Percentiles rank a stretch among this genome's conserved stretches.
phyloP scores from a whole-genome alignment of 2,797 vertebrate genomes.

The Peromyscus eremicus region DNA sequence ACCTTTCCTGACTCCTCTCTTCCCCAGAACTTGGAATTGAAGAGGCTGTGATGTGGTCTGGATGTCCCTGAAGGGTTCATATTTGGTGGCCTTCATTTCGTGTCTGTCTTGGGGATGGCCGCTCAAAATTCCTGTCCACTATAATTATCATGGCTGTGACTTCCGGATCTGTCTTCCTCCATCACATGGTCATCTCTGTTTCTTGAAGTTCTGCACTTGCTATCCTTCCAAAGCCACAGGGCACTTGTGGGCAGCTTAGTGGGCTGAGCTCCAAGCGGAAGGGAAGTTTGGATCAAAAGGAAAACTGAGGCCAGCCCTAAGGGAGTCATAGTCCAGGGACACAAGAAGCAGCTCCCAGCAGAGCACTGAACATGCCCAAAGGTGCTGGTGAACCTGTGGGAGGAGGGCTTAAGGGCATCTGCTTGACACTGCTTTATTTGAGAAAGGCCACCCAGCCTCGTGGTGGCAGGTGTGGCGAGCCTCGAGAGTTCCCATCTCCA shows the following conservation, averaged over 20 bases:
- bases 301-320: fast-evolving
- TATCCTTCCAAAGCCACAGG: neutral
- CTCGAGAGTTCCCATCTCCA: neutral
- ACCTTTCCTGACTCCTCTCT: neutral
- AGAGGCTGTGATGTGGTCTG: neutral
- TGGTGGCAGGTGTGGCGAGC: neutral
- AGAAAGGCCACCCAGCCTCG: neutral
- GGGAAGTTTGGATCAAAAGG: neutral
- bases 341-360: neutral
- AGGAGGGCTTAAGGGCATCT: neutral
- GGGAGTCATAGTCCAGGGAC: neutral
- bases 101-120: neutral
- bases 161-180: fast-evolving
- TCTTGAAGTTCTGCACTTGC: too few relatives aligned
- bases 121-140: neutral
- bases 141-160: neutral
- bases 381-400: fast-evolving
- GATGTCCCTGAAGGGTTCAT: neutral
- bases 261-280: neutral
- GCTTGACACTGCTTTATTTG: too few relatives aligned
- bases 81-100: neutral
- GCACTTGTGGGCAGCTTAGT: fast-evolving
- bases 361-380: neutral
- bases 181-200: fast-evolving
- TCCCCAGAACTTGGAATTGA: neutral